Evolutionary conservation across 2,888 invertebrate genomes (phyloP).

Genomic region (Ceramica pisi): DNA sequence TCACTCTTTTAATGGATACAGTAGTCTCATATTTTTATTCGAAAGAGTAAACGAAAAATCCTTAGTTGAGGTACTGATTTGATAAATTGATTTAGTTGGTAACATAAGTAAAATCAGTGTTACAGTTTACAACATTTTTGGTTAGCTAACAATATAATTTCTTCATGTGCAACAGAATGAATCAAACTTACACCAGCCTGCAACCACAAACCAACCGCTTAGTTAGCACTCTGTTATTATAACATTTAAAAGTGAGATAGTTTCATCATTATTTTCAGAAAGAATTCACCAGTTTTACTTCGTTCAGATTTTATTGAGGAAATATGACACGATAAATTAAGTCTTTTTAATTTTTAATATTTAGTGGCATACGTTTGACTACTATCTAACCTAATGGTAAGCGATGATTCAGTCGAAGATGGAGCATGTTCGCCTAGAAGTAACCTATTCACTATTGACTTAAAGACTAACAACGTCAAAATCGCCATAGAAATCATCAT

Average conservation of each 20-base stretch:
- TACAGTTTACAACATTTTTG: not conserved
- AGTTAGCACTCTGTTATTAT: not conserved
- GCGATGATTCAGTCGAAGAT: too few relatives aligned
- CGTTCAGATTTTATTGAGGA: too few relatives aligned
- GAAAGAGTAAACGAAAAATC: not conserved
- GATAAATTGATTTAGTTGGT: not conserved
- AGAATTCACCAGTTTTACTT: not conserved
- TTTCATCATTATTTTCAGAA: not conserved
- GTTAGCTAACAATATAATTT: slow-evolving; percentile 4
- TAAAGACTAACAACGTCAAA: too few relatives aligned
- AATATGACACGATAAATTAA: too few relatives aligned
- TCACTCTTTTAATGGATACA: too few relatives aligned
- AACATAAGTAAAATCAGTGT: not conserved
- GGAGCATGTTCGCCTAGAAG: too few relatives aligned
- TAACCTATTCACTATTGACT: too few relatives aligned
- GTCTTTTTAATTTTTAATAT: too few relatives aligned
- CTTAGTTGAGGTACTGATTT: not conserved
- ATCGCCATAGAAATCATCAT: too few relatives aligned
- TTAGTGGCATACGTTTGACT: too few relatives aligned
- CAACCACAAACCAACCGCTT: slow-evolving; percentile 34
- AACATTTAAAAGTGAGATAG: not conserved
- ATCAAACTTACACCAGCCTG: slow-evolving; percentile 6
- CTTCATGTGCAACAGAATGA: slow-evolving; percentile 8
- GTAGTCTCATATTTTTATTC: too few relatives aligned
- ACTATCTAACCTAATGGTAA: too few relatives aligned